Evolutionary conservation across 1,140 invertebrate genomes (phyloP), one percentile per base, ranked within the genome.

Genomic region (Scaptomyza montana): DNA sequence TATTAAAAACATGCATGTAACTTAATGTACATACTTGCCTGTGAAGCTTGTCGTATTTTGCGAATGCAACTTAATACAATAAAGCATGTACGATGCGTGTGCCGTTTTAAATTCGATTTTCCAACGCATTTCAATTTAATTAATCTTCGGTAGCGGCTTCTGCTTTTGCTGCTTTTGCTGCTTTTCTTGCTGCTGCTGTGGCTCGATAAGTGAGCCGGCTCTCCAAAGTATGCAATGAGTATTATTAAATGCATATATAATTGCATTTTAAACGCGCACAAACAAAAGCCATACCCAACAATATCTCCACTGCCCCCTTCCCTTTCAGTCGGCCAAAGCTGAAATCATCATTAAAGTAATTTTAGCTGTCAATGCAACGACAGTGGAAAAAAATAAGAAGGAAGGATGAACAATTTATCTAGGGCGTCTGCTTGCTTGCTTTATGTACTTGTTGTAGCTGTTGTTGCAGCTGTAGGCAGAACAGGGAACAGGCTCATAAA

Each of bases 341-440:
- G 78, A 77, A 80, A 80, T 77, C 78, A 73, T 80, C 78, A 80
- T 80, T 80, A 80, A 80, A 80, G 78, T 80, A 80, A 80, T 80
- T 80, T 80, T 80, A 80, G 68, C 62, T 80, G 78, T 77, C 78
- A 76, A 67, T 60, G 61, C 45, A 7, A 33, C 21, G 54, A 39
- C 57, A 25, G 47, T 67, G 62, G 10, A 39, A 9, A 39, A 39
- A 39, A 41, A 12, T 2, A 4, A 4, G 39, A 30, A 45, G 4
- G 16, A 49, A 46, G 62, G 47, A 57, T 45, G 62, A 43, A 45
- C 5, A 49, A 71, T 66, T 66, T 66, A 59, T 71, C 53, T 28
- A 21, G 43, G 54, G 30, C 19, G 9, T 8, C 51, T n/a, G 12
- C 39, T 9, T 36, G 30, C 16, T 16, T 16, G 16, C 16, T 16